These are phyloP conservation scores for Polyommatus iphigenia DNA, from an alignment of 2,888 invertebrate species.

Conservation along the genomic window DNA sequence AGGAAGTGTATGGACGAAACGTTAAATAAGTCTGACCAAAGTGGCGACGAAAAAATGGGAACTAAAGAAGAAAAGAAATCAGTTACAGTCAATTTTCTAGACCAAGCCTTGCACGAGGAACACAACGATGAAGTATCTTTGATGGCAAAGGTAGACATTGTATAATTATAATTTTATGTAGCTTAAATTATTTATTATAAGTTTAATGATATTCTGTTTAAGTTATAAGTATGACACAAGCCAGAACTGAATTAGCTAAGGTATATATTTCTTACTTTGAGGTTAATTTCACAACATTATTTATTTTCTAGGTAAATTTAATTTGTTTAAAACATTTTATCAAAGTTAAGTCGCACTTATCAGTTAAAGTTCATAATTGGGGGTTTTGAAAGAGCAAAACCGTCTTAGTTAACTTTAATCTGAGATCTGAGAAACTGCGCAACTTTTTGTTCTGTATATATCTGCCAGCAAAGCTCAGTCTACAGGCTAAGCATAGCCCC, in stretches of 20 bases:
- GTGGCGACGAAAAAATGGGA: conserved; percentile 42
- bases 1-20: conserved; percentile 51
- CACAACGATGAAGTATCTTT: conserved; percentile 45
- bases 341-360: background rate
- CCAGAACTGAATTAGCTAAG: too few species aligned
- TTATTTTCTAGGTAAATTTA: background rate
- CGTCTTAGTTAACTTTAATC: too few species aligned
- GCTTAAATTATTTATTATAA: too few species aligned
- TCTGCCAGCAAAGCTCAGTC: too few species aligned
- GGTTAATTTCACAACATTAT: background rate
- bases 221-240: background rate
- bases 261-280: background rate
- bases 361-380: too few species aligned
- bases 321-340: background rate
- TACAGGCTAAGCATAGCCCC: too few species aligned
- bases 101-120: conserved; percentile 47
- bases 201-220: background rate
- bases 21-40: conserved; percentile 41
- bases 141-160: conserved; percentile 54
- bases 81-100: conserved; percentile 53
- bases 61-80: conserved; percentile 41
- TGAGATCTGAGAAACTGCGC: too few species aligned
- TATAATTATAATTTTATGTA: background rate
- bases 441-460: too few species aligned
- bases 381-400: too few species aligned